These are phyloP conservation scores for Sternarchorhynchus goeldii DNA, from an alignment of 2,797 vertebrate species.

Conservation along the genomic window DNA sequence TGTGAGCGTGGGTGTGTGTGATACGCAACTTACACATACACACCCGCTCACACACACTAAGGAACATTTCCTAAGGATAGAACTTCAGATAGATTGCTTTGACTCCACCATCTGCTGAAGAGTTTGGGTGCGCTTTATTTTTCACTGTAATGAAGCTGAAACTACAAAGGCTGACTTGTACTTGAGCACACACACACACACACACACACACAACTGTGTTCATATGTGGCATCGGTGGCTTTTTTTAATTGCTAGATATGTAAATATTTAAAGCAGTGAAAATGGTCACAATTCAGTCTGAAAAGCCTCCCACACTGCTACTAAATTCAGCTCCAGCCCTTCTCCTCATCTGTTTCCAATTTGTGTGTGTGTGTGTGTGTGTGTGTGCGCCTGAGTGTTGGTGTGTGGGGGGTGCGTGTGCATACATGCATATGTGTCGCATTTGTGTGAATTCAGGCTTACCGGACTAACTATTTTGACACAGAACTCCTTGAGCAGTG, in stretches of 20 bases:
- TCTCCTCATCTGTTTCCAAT: conserved; percentile 46
- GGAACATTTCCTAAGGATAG: conserved; percentile 46
- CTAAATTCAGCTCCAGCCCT: conserved; percentile 19
- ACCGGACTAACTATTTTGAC: too few relatives aligned
- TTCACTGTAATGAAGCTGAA: conserved; percentile 30
- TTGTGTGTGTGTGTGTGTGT: conserved; percentile 27
- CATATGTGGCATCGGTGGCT: background rate
- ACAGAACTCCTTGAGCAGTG: too few relatives aligned
- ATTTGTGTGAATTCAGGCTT: too few relatives aligned
- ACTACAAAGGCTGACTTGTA: conserved; percentile 40
- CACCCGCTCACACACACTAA: conserved; percentile 4
- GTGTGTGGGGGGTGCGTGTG: too few relatives aligned
- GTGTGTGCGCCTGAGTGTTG: conserved; percentile 4
- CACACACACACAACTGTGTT: background rate
- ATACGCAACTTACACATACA: background rate
- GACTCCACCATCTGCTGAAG: conserved; percentile 54
- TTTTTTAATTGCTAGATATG: conserved; percentile 37
- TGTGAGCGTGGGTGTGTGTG: too few relatives aligned
- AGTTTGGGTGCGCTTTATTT: conserved; percentile 21
- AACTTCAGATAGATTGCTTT: conserved; percentile 36
- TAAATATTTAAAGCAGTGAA: conserved; percentile 23
- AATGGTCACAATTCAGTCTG: conserved; percentile 22
- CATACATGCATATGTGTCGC: too few relatives aligned
- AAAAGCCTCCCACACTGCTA: conserved; percentile 18
- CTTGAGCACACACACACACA: conserved; percentile 6